Conservation (phyloP, 2,113 vertebrate species). For the Nycticebus coucang region DNA sequence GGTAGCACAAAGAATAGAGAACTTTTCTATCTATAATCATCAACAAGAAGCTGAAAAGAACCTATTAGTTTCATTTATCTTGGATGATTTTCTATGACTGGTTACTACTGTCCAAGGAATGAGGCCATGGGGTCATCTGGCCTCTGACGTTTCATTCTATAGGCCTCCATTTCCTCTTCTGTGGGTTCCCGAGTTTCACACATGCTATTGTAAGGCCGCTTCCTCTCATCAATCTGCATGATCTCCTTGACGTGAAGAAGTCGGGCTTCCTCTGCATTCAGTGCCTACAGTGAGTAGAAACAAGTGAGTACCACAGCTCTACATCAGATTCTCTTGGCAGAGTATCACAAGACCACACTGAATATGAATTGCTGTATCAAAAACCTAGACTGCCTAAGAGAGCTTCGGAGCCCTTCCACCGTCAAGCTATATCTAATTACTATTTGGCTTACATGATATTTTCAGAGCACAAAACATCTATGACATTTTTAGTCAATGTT, state of each 20-base stretch:
- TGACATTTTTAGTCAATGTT: background rate
- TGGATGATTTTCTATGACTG: background rate
- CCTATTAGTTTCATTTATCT: background rate
- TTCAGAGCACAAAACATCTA: constrained; percentile 17
- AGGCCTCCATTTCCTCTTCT: constrained; percentile 98
- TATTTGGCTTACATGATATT: background rate
- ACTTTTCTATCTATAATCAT: background rate
- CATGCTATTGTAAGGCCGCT: constrained; percentile 93
- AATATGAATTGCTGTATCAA: background rate
- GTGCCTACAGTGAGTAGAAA: constrained; percentile 85
- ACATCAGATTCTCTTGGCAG: background rate
- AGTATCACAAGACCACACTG: background rate
- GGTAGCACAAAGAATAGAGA: background rate
- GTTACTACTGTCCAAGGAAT: constrained; percentile 91
- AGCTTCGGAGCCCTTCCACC: background rate
- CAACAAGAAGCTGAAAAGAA: background rate
- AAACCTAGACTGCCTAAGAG: background rate
- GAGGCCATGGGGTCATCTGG: constrained; percentile 97
- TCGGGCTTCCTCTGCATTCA: constrained; percentile 95
- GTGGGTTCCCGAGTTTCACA: constrained; percentile 93
- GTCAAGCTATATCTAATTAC: background rate
- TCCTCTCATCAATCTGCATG: constrained; percentile 95
- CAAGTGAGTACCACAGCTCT: background rate
- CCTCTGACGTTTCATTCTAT: constrained; percentile 94
- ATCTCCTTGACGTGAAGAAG: constrained; percentile 92